A percentile compares a stretch with the other conserved stretches of the same genome.
These are phyloP conservation scores for Eupithecia tripunctaria DNA, from an alignment of 2,888 invertebrate species.

Conservation along the genomic window DNA sequence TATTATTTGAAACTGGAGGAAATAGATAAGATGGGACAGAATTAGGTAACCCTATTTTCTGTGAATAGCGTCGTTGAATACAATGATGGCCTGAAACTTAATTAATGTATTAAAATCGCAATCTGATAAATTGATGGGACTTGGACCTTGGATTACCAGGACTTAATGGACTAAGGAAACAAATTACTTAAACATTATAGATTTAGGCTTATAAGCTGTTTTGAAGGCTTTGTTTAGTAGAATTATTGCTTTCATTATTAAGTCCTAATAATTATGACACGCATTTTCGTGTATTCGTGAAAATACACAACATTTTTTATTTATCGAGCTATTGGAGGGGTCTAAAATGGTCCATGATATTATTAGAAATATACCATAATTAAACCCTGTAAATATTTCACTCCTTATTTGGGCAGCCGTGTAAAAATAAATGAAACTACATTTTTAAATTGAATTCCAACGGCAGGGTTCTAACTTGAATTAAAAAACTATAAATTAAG, in stretches of 20 bases:
- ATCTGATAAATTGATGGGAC: constrained; percentile 15
- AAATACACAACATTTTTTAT: background rate
- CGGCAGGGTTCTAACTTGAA: background rate
- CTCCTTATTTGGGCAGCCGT: background rate
- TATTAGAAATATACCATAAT: background rate
- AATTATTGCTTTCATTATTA: background rate
- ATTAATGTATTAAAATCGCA: constrained; percentile 13
- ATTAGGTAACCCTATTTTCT: constrained; percentile 4
- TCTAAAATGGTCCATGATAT: background rate
- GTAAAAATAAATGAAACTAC: background rate
- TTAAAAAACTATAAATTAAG: background rate
- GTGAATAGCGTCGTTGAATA: background rate
- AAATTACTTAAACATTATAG: background rate
- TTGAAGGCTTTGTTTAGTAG: background rate
- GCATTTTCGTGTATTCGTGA: background rate
- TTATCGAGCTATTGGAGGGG: background rate
- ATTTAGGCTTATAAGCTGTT: background rate
- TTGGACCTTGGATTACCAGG: constrained; percentile 7
- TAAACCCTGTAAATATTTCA: background rate
- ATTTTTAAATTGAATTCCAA: background rate
- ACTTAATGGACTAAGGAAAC: constrained; percentile 5
- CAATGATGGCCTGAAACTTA: constrained; percentile 9
- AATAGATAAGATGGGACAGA: background rate
- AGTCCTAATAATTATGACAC: background rate
- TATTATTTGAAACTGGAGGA: background rate